These are phyloP conservation scores for Ruditapes philippinarum DNA, from an alignment of 1,140 invertebrate species.

Conservation along the genomic window DNA sequence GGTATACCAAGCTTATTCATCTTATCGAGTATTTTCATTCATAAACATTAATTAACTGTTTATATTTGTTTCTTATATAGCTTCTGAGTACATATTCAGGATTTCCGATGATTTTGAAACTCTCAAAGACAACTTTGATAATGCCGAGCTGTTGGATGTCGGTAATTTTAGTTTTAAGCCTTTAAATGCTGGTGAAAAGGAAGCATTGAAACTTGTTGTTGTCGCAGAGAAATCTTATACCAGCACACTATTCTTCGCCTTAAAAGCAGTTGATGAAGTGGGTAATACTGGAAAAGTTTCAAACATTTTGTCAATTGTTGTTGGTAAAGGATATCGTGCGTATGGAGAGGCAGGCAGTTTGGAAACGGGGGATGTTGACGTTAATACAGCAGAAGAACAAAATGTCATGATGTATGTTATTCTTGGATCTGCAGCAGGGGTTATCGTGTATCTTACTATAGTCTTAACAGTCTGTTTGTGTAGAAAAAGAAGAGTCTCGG, in stretches of 20 bases:
- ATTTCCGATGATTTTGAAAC: slow-evolving; percentile 5
- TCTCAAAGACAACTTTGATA: not conserved
- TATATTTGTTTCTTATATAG: not conserved
- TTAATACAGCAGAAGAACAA: not conserved
- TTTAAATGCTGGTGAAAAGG: not conserved
- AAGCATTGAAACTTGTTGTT: slow-evolving; percentile 6
- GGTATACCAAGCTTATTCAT: too few species aligned
- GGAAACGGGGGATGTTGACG: not conserved
- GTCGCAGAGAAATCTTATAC: not conserved
- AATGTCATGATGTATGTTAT: not conserved
- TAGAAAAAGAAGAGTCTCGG: too few species aligned
- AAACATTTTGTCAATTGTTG: slow-evolving; percentile 21
- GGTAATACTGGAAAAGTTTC: not conserved
- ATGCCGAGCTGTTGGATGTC: not conserved
- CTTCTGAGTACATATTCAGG: not conserved
- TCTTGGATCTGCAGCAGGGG: not conserved
- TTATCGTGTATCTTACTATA: not conserved
- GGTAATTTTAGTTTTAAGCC: not conserved
- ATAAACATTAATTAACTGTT: too few species aligned
- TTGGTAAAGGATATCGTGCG: slow-evolving; percentile 2
- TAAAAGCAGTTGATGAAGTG: slow-evolving; percentile 3
- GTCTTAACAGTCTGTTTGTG: not conserved
- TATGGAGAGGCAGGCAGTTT: not conserved
- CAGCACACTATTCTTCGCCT: not conserved
- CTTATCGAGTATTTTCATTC: too few species aligned